Evolutionary conservation across 92 coral and sea anemone genomes (phyloP), one percentile per base, ranked within the genome.

Genomic region (Siderastrea siderea): DNA sequence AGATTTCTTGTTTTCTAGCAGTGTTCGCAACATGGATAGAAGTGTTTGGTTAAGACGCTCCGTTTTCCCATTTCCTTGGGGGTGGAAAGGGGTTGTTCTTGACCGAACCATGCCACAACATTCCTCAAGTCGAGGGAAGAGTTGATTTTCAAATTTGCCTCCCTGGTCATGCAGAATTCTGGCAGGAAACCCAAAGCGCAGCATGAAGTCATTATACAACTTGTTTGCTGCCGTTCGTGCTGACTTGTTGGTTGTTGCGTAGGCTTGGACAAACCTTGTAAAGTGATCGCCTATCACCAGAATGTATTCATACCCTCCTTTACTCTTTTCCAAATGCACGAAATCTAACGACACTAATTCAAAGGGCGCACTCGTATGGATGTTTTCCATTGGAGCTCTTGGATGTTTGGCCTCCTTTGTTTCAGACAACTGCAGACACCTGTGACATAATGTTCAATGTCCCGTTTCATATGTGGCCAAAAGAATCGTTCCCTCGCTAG

Each of bases 391-490:
- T 69, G 91, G 88, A 10, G 93, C 93, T 68, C 77, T 61, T 12
- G 93, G 16, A 72, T 45, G 17, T 74, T 75, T 19, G 83, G 88
- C 14, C 89, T 51, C 44, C 47, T 75, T 77, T 80, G 89, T 54
- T 88, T 88, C 38, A 73, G 61, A 72, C 84, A 83, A 14, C 72
- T 19, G 59, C 91, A 87, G 12, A 69, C 91, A 26, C 75, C 66
- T 13, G 83, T 82, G 51, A 78, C 85, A 71, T 26, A 26, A 26
- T 84, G 93, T 78, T 90, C 90, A 44, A 85, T 90, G 72, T 90
- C 86, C 46, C 82, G 47, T 67, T 85, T 87, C 90, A 84, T 90
- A 52, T 47, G 50, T 9, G 91, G 93, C 93, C 91, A 90, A 52
- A 11, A 90, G 68, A 90, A 86, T 73, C 87, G 64, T 64, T 80